Evolutionary conservation across 2,113 vertebrate genomes (phyloP).

Genomic region (Climacteris rufus): DNA sequence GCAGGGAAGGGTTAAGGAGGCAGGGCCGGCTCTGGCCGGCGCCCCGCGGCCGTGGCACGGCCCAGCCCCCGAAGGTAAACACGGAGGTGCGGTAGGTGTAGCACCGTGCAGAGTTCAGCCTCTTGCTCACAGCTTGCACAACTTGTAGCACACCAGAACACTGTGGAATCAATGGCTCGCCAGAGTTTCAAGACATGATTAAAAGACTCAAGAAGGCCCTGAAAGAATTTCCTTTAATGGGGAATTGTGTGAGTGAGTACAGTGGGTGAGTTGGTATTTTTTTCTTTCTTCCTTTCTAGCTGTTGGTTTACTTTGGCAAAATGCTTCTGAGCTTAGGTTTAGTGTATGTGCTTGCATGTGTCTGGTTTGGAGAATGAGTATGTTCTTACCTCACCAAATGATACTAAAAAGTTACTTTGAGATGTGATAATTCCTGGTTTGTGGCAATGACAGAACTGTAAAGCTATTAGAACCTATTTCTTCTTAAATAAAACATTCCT

Average conservation of each 20-base stretch:
- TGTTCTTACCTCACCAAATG: not conserved
- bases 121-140: constrained; percentile 62
- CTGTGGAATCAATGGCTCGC: constrained; percentile 63
- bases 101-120: constrained; percentile 56
- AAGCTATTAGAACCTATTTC: not conserved
- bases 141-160: constrained; percentile 61
- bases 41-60: constrained; percentile 63
- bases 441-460: not conserved
- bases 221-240: constrained; percentile 81
- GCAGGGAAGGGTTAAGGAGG: constrained; percentile 68
- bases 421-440: not conserved
- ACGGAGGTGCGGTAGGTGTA: constrained; percentile 74
- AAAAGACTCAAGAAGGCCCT: constrained; percentile 70
- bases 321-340: constrained; percentile 24
- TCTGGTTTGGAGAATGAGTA: constrained; percentile 12
- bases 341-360: constrained; percentile 13
- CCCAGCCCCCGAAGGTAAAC: constrained; percentile 71
- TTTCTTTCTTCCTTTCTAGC: constrained; percentile 41
- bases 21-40: constrained; percentile 5
- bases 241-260: constrained; percentile 90
- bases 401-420: not conserved
- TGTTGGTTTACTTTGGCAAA: constrained; percentile 50
- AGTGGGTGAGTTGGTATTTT: constrained; percentile 83
- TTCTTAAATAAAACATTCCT: not conserved
- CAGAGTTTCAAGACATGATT: constrained; percentile 76